Evolutionary conservation across 2,113 vertebrate species (phyloP).

Genomic region (Capreolus pygargus): DNA sequence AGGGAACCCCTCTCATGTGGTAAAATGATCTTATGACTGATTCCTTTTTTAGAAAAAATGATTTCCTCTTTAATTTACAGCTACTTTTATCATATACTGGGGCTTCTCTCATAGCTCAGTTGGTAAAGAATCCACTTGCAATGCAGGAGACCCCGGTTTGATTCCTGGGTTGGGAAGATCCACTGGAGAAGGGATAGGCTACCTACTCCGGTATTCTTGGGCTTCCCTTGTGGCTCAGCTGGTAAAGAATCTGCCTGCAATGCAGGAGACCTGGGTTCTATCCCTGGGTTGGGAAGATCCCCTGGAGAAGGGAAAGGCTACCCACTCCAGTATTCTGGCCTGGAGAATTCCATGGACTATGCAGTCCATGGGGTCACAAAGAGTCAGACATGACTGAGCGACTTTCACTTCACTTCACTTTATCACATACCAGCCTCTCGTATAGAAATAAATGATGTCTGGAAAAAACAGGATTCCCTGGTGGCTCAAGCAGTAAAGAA

Average conservation of each 20-base stretch:
- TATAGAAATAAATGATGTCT: background rate
- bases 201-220: fast-evolving
- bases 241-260: background rate
- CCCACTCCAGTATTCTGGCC: background rate
- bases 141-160: background rate
- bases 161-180: background rate
- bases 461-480: background rate
- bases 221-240: background rate
- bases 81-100: background rate
- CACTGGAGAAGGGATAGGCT: background rate
- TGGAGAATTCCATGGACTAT: background rate
- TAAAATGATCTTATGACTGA: background rate
- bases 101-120: background rate
- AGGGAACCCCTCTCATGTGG: background rate
- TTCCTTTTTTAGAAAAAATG: background rate
- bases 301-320: background rate
- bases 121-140: fast-evolving
- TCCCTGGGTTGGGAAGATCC: background rate
- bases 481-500: background rate
- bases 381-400: background rate
- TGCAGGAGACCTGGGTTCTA: fast-evolving
- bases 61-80: background rate
- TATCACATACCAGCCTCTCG: background rate
- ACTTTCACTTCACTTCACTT: background rate
- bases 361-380: background rate